phyloP scores from a whole-genome alignment of 2,113 vertebrate species.

The Carassius gibelio region DNA sequence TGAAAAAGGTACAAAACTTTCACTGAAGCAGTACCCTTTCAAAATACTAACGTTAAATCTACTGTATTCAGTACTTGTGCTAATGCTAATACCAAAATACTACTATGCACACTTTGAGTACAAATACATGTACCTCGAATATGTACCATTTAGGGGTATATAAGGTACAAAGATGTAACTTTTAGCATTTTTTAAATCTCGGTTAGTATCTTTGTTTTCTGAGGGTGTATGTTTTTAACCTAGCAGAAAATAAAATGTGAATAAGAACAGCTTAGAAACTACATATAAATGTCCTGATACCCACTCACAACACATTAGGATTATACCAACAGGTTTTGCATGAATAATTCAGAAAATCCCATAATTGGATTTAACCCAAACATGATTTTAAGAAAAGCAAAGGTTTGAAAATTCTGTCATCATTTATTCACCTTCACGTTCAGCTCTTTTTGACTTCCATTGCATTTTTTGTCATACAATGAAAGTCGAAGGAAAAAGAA shows the following conservation, averaged over 20 bases:
- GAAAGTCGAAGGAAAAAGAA: background rate
- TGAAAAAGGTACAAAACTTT: background rate
- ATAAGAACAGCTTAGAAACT: background rate
- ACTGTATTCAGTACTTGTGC: background rate
- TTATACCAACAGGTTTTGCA: background rate
- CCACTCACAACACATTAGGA: background rate
- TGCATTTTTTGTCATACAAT: background rate
- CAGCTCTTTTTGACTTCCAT: background rate
- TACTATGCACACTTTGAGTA: background rate
- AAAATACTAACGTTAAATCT: background rate
- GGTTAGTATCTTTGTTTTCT: background rate
- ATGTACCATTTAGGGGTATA: background rate
- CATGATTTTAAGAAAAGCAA: background rate
- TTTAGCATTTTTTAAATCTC: background rate
- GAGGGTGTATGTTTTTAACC: too few relatives aligned
- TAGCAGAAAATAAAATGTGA: background rate
- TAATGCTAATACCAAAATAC: background rate
- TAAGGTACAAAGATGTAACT: too few relatives aligned
- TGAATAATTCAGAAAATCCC: background rate
- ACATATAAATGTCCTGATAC: background rate
- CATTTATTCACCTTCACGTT: background rate
- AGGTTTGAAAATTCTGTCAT: background rate
- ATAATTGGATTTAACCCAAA: background rate
- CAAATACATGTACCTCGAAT: background rate
- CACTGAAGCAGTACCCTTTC: background rate